Evolutionary conservation across 2,113 vertebrate species (phyloP), one percentile per base, ranked within the genome.

Genomic region (Setophaga petechia): DNA sequence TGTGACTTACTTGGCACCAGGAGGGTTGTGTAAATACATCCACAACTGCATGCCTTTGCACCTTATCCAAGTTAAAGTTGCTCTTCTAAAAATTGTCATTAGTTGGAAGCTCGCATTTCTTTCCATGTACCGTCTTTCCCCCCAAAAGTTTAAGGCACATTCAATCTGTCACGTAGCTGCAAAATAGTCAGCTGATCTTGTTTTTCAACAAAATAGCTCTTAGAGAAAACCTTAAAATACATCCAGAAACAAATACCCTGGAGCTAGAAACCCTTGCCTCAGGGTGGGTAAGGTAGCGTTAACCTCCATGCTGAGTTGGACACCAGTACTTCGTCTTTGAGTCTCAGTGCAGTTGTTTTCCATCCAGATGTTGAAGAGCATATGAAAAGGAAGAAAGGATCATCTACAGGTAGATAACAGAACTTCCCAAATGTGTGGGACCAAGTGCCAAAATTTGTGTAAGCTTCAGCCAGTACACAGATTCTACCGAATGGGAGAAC

Each of bases 111-210:
- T 19, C 79, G 3, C 44, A 6, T 85, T 95, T 72, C 49, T 87
- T 23, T 19, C 15, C 3, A 7, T 46, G 1, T n/a, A 58, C 10
- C 0, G 2, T 58, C 39, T 44, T 30, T 15, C 3, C 8, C 3
- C 8, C 6, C 3, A 12, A 22, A 93, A 58, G 37, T 46, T 75
- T 37, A 75, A 76, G 66, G 28, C 35, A 37, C 12, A 30, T 68
- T 80, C 13, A 62, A n/a, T 16, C 39, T 69, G 8, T 62, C 31
- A n/a, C 25, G 55, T 91, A 85, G 28, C 58, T 89, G 51, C 20
- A 68, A 73, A 92, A 69, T 52, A 91, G 35, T 75, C 52, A 59
- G 5, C 30, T 78, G 43, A 67, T 24, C 30, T 81, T 84, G 12
- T 61, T 96, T 75, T 33, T 72, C 41, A 91, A 52, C n/a, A 58